Conservation (phyloP, 2,888 invertebrate species). For the Ochropacha duplaris region DNA sequence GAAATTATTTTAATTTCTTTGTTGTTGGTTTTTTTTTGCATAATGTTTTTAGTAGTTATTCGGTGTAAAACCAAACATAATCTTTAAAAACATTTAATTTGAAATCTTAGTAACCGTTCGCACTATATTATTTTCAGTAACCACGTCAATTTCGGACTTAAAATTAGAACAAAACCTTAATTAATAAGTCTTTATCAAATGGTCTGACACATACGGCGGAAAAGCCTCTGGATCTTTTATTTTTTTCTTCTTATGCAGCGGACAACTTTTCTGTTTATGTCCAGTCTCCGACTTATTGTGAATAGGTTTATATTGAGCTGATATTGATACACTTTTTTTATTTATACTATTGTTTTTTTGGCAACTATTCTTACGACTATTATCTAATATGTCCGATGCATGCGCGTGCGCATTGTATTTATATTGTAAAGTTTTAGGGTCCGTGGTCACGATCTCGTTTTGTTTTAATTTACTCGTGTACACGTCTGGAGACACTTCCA, state of each 20-base stretch:
- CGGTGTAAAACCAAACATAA: too few species aligned
- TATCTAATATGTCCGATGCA: constrained; percentile 19
- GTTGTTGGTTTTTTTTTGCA: too few species aligned
- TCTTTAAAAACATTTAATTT: too few species aligned
- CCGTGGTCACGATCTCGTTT: constrained; percentile 19
- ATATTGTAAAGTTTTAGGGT: constrained; percentile 23
- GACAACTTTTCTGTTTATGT: constrained; percentile 67
- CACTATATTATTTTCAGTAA: neutral
- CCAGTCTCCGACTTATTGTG: constrained; percentile 74
- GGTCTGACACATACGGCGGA: constrained; percentile 65
- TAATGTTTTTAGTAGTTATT: too few species aligned
- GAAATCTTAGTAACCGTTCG: too few species aligned
- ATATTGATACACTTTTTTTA: constrained; percentile 62
- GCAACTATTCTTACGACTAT: constrained; percentile 46
- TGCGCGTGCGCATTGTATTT: constrained; percentile 18
- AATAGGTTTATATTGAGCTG: constrained; percentile 65
- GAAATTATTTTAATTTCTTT: too few species aligned
- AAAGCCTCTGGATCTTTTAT: constrained; percentile 59
- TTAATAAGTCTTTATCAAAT: constrained; percentile 78
- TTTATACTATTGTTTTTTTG: constrained; percentile 48
- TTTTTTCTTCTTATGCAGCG: constrained; percentile 67
- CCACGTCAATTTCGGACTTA: neutral
- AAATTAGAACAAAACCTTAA: constrained; percentile 18
- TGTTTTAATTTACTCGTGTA: constrained; percentile 37
- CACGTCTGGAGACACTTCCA: constrained; percentile 57